Evolutionary conservation across 2,888 invertebrate genomes (phyloP).

Genomic region (Automeris io): DNA sequence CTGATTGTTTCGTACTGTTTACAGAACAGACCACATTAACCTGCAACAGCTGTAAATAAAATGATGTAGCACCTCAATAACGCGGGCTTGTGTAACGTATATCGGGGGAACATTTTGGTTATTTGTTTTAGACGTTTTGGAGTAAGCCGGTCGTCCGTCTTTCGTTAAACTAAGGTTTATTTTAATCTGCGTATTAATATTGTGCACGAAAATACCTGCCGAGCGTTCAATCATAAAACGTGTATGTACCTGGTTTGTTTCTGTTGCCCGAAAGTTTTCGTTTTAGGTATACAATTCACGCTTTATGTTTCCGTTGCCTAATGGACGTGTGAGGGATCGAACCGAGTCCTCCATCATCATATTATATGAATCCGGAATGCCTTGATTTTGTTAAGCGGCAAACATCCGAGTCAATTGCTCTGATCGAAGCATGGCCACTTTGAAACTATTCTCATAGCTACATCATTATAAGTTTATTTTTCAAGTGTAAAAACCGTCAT

Average conservation of each 20-base stretch:
- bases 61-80: slow-evolving; percentile 70
- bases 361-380: slow-evolving; percentile 17
- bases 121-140: slow-evolving; percentile 59
- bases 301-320: slow-evolving; percentile 38
- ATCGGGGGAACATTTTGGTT: slow-evolving; percentile 61
- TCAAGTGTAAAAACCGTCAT: no score
- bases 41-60: slow-evolving; percentile 65
- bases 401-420: slow-evolving; percentile 25
- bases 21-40: slow-evolving; percentile 56
- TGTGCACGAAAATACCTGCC: slow-evolving; percentile 63
- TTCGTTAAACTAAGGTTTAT: slow-evolving; percentile 57
- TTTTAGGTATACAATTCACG: slow-evolving; percentile 44
- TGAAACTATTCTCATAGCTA: no score
- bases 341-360: slow-evolving; percentile 20
- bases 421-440: no score
- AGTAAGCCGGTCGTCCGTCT: slow-evolving; percentile 57
- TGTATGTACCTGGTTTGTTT: slow-evolving; percentile 70
- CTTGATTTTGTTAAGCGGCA: slow-evolving; percentile 15
- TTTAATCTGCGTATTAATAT: slow-evolving; percentile 69
- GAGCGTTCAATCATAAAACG: slow-evolving; percentile 69
- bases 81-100: slow-evolving; percentile 47
- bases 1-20: slow-evolving; percentile 58
- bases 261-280: slow-evolving; percentile 52
- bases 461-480: no score
- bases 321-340: slow-evolving; percentile 30